Evolutionary conservation across 2,888 invertebrate species (phyloP), one percentile per base, ranked within the genome.

Genomic region (Nomada fucata): DNA sequence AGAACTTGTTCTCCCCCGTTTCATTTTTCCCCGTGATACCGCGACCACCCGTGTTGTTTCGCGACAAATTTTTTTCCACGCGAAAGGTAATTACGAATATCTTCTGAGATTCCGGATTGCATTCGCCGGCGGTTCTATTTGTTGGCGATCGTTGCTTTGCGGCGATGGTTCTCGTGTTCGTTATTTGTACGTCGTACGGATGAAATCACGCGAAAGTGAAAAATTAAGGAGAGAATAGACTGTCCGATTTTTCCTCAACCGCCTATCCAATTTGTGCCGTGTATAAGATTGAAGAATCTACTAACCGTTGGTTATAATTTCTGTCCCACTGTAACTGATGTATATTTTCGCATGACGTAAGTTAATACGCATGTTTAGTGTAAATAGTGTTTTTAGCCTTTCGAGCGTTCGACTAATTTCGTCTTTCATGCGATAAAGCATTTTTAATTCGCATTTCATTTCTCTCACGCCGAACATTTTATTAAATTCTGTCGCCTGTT

Each of bases 311-410:
- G 29, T 71, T 44, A 59, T 13, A 23, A 23, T 53, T 18, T 50
- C 15, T 50, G 15, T 42, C 3, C 18, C 4, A 11, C 9, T 29
- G 64, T 44, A 23, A n/a, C 42, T 42, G 7, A 64, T 60, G 60
- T 67, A 15, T n/a, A 13, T 20, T 44, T 60, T 42, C 63, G 63
- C 65, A 65, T 55, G 61, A 26, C 18, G 7, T 61, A 47, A 20
- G 73, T 55, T 42, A 15, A 53, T 53, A 59, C n/a, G 50, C 23
- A 61, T n/a, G 10, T 60, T 60, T 3, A 23, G n/a, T 60, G 13
- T 36, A 36, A 44, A 44, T 44, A 53, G 1, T 15, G 4, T 15
- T 18, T 53, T 67, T 53, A 42, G 4, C n/a, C 7, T 10, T 11
- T 42, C 18, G 4, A 53, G 26, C 44, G 5, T 55, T 23, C 23